A percentile compares a stretch with the other conserved stretches of the same genome.
Evolutionary conservation across 2,888 invertebrate species (phyloP).

Genomic region (Thera britannica): DNA sequence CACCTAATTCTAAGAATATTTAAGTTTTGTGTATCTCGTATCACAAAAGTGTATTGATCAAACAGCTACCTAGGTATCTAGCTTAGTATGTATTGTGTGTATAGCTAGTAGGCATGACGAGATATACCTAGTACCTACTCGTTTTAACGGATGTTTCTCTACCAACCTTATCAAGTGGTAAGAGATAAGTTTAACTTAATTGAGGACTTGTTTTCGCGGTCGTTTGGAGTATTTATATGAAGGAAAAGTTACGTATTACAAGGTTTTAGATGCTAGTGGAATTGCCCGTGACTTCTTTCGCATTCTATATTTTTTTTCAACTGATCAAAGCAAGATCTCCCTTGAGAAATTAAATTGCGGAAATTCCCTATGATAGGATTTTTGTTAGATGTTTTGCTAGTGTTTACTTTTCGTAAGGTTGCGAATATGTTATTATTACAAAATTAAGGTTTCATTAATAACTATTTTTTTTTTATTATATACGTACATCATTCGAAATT

Average conservation of each 20-base stretch:
- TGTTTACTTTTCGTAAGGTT: too few relatives aligned
- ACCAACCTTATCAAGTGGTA: not conserved
- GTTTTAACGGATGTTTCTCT: not conserved
- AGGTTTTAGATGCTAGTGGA: not conserved
- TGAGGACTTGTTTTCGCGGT: not conserved
- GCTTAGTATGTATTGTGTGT: not conserved
- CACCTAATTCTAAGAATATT: not conserved
- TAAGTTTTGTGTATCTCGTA: not conserved
- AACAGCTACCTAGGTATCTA: conserved; percentile 1
- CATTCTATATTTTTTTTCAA: not conserved
- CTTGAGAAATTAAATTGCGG: too few relatives aligned
- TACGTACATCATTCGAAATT: too few relatives aligned
- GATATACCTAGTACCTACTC: not conserved
- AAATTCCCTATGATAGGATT: too few relatives aligned
- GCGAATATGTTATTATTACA: too few relatives aligned
- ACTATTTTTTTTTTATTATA: too few relatives aligned
- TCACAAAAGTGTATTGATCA: conserved; percentile 5
- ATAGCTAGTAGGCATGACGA: conserved; percentile 1
- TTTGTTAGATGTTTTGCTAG: too few relatives aligned
- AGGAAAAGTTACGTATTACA: not conserved
- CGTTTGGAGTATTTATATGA: not conserved
- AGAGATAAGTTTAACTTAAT: not conserved
- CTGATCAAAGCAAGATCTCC: not conserved
- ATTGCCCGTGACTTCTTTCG: not conserved
- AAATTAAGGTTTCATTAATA: too few relatives aligned